phyloP scores from a whole-genome alignment of 2,113 vertebrate genomes.

The Neotoma lepida region DNA sequence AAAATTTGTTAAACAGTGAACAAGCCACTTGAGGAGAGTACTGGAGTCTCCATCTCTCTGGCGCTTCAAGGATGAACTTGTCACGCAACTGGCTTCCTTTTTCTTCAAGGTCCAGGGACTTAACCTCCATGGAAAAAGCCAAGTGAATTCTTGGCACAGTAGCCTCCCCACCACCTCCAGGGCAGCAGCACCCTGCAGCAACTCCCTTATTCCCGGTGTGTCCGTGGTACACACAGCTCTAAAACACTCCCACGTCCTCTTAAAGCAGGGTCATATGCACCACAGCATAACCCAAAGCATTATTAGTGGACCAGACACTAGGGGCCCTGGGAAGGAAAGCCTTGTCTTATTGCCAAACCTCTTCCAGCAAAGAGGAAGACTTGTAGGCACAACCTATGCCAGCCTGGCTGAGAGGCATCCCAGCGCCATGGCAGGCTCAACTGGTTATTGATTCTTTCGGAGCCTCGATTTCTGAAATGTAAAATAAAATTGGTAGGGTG shows the following conservation, averaged over 20 bases:
- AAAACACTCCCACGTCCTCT: background rate
- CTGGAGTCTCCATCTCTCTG: background rate
- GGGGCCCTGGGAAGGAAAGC: background rate
- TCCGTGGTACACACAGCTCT: background rate
- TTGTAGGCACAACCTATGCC: accelerated
- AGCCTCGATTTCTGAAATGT: background rate
- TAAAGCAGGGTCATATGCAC: background rate
- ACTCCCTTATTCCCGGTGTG: background rate
- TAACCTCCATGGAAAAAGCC: background rate
- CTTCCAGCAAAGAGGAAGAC: background rate
- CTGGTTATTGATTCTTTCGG: background rate
- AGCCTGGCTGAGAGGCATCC: background rate
- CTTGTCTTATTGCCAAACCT: background rate
- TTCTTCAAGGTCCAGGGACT: background rate
- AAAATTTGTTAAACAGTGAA: constrained; percentile 25
- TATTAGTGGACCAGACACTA: background rate
- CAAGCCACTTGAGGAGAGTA: background rate
- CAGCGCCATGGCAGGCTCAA: background rate
- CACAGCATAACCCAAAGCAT: background rate
- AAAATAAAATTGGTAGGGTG: background rate
- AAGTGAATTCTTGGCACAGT: constrained; percentile 39
- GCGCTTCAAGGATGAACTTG: background rate
- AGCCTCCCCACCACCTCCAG: background rate
- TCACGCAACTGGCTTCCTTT: background rate
- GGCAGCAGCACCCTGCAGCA: background rate